These are phyloP conservation scores for Mythimna loreyi DNA, from an alignment of 2,888 invertebrate genomes.

Conservation along the genomic window DNA sequence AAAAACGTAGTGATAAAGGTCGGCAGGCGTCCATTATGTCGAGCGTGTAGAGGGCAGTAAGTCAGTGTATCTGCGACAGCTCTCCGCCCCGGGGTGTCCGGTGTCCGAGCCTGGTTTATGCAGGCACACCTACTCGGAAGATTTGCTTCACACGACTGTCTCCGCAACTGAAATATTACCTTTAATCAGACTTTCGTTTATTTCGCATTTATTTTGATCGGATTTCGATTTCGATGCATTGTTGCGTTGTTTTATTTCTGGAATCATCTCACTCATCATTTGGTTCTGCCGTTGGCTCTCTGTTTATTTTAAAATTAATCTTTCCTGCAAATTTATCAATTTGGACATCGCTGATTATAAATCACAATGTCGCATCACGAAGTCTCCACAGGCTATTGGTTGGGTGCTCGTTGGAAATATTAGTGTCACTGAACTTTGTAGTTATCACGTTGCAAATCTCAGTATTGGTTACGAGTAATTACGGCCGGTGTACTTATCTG, in stretches of 20 bases:
- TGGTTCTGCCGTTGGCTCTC: slow-evolving; percentile 10
- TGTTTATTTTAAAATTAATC: slow-evolving; percentile 28
- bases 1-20: slow-evolving; percentile 62
- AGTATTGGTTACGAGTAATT: slow-evolving; percentile 73
- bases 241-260: slow-evolving; percentile 54
- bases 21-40: slow-evolving; percentile 52
- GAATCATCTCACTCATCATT: slow-evolving; percentile 33
- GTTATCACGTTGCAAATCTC: slow-evolving; percentile 69
- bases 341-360: slow-evolving; percentile 38
- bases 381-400: slow-evolving; percentile 28
- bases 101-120: slow-evolving; percentile 79
- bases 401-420: slow-evolving; percentile 39
- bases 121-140: slow-evolving; percentile 74
- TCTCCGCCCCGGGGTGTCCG: slow-evolving; percentile 79
- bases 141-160: slow-evolving; percentile 77
- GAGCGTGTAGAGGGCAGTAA: slow-evolving; percentile 64
- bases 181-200: slow-evolving; percentile 73
- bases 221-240: slow-evolving; percentile 66
- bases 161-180: slow-evolving; percentile 76
- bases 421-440: slow-evolving; percentile 65
- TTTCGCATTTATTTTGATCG: slow-evolving; percentile 70
- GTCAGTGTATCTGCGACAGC: slow-evolving; percentile 74
- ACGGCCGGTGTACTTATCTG: slow-evolving; percentile 74
- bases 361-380: slow-evolving; percentile 37
- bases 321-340: slow-evolving; percentile 29